Evolutionary conservation across 2,113 vertebrate genomes (phyloP).

Genomic region (Casuarius casuarius): DNA sequence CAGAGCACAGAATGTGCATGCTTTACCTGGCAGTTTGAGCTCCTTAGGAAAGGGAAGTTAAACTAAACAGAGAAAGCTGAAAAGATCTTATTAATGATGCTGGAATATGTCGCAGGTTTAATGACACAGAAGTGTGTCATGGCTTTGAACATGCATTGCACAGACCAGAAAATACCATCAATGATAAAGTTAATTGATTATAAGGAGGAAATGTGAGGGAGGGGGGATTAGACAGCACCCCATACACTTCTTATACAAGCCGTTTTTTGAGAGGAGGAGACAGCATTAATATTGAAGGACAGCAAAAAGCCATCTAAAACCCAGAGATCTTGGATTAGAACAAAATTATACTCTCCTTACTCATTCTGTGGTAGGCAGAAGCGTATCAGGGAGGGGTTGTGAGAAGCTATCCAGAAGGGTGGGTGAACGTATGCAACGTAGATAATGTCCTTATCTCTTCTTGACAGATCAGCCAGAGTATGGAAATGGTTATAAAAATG

Average conservation of each 20-base stretch:
- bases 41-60: background rate
- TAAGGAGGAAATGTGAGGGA: background rate
- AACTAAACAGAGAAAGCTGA: background rate
- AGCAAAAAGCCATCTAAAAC: background rate
- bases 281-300: background rate
- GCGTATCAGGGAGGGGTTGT: background rate
- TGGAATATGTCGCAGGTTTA: background rate
- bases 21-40: background rate
- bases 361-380: background rate
- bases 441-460: background rate
- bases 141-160: background rate
- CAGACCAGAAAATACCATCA: background rate
- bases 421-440: background rate
- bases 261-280: background rate
- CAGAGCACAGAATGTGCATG: background rate
- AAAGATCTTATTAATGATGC: background rate
- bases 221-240: background rate
- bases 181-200: background rate
- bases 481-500: conserved; percentile 45
- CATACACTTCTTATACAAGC: background rate
- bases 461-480: background rate
- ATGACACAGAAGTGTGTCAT: background rate
- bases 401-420: background rate
- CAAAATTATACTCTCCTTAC: conserved; percentile 10
- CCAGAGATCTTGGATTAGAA: conserved; percentile 12